Base-by-base conservation (phyloP, 1,140 invertebrate species). In the Brachionus angularis region DNA sequence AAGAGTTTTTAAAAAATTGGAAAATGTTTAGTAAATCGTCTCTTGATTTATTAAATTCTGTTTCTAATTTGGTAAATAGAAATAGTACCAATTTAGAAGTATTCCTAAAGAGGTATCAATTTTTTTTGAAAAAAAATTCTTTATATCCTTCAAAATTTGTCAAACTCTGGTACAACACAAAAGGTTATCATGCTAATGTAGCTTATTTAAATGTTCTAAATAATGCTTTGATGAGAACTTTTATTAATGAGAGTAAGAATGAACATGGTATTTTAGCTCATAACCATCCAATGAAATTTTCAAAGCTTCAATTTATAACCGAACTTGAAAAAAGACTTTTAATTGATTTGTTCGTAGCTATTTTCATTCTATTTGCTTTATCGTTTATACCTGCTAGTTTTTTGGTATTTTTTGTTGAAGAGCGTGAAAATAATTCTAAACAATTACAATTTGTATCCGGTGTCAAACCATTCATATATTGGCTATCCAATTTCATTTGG, bases 141-240 rank as follows among this genome's bases (percentile, higher is more conserved):
- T 23, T 36, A 39, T 25, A 58, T 42, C 36, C 36, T 4, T 33
- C 25, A 5, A 46, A 47, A 67, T 33, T 18, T 18, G 44, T 67
- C 3, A 75, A 74, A 18, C 73, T 90, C 7, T 92, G 90, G 89
- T 91, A 89, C 80, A 91, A 92, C 80, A 90, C 91, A 77, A 90
- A 91, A 79, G 89, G 89, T 0, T 88, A 88, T 78, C 87, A 89
- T 75, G 84, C 89, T 0, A 79, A 89, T 76, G 86, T 89, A 2
- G 82, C 87, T 0, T 89, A 87, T 80, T 78, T 90, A 44, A 91
- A 89, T 79, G 84, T 85, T 1, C 79, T 91, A 47, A 89, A 89
- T 80, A 88, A 88, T 76, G 75, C 86, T 23, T 76, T 86, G 5
- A 75, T 87, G 14, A 76, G 86, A 16, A 77, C 80, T 21, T 78